Base-by-base conservation (phyloP, 1,140 invertebrate species). In the Drosophila sucinea region DNA sequence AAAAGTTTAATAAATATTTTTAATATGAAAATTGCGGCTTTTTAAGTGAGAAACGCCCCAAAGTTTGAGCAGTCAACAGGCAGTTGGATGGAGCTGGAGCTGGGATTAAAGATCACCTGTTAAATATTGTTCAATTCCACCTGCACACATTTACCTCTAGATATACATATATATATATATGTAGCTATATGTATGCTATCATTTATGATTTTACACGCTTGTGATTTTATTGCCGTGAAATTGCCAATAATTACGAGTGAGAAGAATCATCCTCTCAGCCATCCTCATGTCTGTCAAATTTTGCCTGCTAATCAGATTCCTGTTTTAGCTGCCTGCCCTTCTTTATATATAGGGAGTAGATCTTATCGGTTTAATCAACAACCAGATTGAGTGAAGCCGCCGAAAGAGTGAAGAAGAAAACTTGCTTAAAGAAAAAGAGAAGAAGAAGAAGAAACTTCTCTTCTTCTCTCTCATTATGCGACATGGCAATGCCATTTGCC, bases 191-290 rank as follows among this genome's bases (percentile, higher is more conserved):
- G 44, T 25, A n/a, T 51, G 23, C 81, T 84, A 89, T 89, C 85
- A 81, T 85, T 84, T 70, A 81, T 61, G 78, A 89, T 89, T 89
- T 85, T 79, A 73, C 65, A 90, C 85, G 85, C 85, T 90, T 85
- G 81, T 85, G 81, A 90, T 85, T 90, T 90, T 90, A 90, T 90
- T 81, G 81, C 81, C 86, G 67, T 90, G 86, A 90, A 90, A 90
- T 90, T 90, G 78, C 72, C 86, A 90, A 90, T 90, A 90, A 90
- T 90, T 90, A 90, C 70, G 70, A 78, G 80, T 41, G 57, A 60
- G 60, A 33, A 32, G 27, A 27, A 23, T 11, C 40, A 11, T 41
- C 17, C 23, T 25, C 17, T 7, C 44, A 2, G 8, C 35, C 11
- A 3, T 8, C 23, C n/a, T 6, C 5, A 51, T 27, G 44, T 51